phyloP scores from a whole-genome alignment of 2,888 invertebrate species.

The Erebia aethiops region DNA sequence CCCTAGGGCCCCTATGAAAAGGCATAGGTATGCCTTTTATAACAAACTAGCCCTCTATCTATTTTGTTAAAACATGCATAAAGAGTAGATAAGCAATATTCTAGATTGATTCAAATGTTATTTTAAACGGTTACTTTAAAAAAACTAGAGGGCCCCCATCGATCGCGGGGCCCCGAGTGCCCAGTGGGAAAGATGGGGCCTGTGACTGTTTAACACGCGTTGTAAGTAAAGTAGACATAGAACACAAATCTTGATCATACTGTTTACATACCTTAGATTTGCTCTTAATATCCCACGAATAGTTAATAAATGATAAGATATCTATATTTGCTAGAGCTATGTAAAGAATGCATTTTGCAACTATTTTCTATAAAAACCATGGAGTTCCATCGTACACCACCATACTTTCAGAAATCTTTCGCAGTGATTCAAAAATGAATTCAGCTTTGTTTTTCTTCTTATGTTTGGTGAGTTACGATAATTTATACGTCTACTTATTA shows the following conservation, averaged over 20 bases:
- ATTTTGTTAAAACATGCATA: too few relatives aligned
- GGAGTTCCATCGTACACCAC: conserved; percentile 35
- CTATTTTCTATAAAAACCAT: conserved; percentile 63
- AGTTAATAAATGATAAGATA: conserved; percentile 50
- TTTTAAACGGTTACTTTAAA: too few relatives aligned
- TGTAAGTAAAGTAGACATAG: neutral
- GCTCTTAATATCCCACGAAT: conserved; percentile 49
- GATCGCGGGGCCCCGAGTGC: too few relatives aligned
- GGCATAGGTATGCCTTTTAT: too few relatives aligned
- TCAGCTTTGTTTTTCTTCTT: conserved; percentile 44
- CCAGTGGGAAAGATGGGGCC: too few relatives aligned
- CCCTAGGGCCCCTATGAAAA: too few relatives aligned
- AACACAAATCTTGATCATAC: neutral
- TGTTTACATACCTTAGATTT: conserved; percentile 3
- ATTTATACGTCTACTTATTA: too few relatives aligned
- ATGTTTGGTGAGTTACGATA: conserved; percentile 44
- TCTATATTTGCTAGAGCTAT: conserved; percentile 37
- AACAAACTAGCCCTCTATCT: too few relatives aligned
- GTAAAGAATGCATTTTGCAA: conserved; percentile 50
- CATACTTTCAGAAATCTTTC: conserved; percentile 18
- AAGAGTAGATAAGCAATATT: too few relatives aligned
- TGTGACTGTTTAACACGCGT: too few relatives aligned
- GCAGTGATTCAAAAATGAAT: conserved; percentile 52
- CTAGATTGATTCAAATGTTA: too few relatives aligned
- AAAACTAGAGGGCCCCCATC: too few relatives aligned